These are phyloP conservation scores for Dendropsophus ebraccatus DNA, from an alignment of 2,113 vertebrate genomes.

Conservation along the genomic window DNA sequence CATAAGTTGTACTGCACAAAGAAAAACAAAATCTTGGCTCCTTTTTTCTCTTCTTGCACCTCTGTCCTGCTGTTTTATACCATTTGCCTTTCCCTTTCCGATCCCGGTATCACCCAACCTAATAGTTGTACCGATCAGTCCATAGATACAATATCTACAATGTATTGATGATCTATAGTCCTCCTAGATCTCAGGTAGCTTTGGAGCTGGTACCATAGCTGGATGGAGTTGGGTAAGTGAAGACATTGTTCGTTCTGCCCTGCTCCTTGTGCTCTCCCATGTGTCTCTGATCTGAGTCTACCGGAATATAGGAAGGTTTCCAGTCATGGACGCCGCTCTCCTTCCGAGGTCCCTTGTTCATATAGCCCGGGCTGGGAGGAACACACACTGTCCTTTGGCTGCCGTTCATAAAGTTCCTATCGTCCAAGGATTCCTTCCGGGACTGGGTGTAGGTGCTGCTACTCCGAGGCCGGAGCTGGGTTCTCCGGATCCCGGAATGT, in stretches of 20 bases:
- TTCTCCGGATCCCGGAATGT: slow-evolving; percentile 79
- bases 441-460: slow-evolving; percentile 77
- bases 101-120: neutral
- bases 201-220: slow-evolving; percentile 57
- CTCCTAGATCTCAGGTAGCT: neutral
- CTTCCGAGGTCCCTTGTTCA: slow-evolving; percentile 73
- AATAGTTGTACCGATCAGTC: neutral
- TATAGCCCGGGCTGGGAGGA: slow-evolving; percentile 78
- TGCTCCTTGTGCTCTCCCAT: slow-evolving; percentile 44
- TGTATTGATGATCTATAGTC: neutral
- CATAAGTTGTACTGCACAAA: neutral
- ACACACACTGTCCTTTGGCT: slow-evolving; percentile 87
- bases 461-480: slow-evolving; percentile 87
- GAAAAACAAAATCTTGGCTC: neutral
- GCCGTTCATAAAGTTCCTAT: slow-evolving; percentile 84
- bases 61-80: neutral
- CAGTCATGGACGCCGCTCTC: slow-evolving; percentile 81
- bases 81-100: neutral
- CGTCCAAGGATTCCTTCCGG: slow-evolving; percentile 81
- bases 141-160: neutral
- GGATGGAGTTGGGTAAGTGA: slow-evolving; percentile 67
- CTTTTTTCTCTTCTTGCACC: slow-evolving; percentile 5
- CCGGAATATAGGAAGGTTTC: slow-evolving; percentile 71
- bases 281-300: slow-evolving; percentile 61
- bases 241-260: slow-evolving; percentile 63